Evolutionary conservation across 2,113 vertebrate genomes (phyloP).

Genomic region (Toxotes chatareus): DNA sequence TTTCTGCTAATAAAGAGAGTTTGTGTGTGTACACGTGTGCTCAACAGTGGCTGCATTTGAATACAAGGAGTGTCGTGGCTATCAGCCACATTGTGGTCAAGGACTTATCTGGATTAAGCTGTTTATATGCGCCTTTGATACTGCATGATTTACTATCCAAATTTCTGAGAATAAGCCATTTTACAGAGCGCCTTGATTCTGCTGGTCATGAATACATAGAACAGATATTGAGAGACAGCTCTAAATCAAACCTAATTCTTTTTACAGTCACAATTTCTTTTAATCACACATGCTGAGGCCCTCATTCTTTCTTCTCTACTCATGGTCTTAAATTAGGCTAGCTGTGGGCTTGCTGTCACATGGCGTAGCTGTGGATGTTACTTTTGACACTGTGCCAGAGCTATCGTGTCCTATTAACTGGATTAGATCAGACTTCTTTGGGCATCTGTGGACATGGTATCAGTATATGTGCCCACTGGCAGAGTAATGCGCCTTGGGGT

Average conservation of each 20-base stretch:
- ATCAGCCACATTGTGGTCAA: not conserved
- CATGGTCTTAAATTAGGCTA: slow-evolving; percentile 12
- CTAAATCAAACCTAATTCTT: not conserved
- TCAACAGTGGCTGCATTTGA: slow-evolving; percentile 5
- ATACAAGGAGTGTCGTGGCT: slow-evolving; percentile 1
- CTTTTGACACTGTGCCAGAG: slow-evolving; percentile 31
- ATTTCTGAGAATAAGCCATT: not conserved
- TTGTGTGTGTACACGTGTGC: not conserved
- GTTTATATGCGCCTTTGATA: slow-evolving; percentile 11
- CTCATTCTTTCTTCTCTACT: not conserved
- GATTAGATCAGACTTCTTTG: slow-evolving; percentile 48
- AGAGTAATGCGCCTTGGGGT: not conserved
- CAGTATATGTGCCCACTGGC: not conserved
- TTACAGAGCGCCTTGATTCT: not conserved
- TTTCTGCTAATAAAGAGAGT: not conserved
- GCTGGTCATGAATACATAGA: not conserved
- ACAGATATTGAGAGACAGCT: not conserved
- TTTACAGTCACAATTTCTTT: not conserved
- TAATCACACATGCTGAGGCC: not conserved
- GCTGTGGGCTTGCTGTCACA: slow-evolving; percentile 31
- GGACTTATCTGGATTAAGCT: slow-evolving; percentile 40
- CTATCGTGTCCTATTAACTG: slow-evolving; percentile 38
- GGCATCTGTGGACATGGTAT: slow-evolving; percentile 22
- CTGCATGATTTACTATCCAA: not conserved
- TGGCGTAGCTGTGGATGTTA: slow-evolving; percentile 30